phyloP scores from a whole-genome alignment of 2,888 invertebrate species.

The Leucophora obtusa region DNA sequence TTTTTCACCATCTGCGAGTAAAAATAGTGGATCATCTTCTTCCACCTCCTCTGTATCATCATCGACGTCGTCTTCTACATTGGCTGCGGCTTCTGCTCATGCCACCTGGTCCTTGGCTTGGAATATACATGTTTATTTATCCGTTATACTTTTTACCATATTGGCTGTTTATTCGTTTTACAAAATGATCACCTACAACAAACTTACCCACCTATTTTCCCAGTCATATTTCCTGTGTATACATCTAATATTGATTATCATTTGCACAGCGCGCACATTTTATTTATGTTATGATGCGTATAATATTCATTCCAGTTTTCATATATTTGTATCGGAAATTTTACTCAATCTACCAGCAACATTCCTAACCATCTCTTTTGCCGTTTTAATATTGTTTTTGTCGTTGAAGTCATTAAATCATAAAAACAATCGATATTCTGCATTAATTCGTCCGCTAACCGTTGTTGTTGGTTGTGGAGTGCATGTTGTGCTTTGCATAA shows the following conservation, averaged over 20 bases:
- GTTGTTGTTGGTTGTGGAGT: slow-evolving; percentile 88
- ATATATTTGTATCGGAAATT: slow-evolving; percentile 88
- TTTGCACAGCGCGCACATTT: slow-evolving; percentile 90
- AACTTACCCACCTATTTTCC: slow-evolving; percentile 90
- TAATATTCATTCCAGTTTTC: slow-evolving; percentile 90
- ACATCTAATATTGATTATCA: slow-evolving; percentile 88
- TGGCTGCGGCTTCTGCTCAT: slow-evolving; percentile 68
- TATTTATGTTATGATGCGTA: slow-evolving; percentile 95
- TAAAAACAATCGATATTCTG: slow-evolving; percentile 85
- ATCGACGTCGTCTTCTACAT: slow-evolving; percentile 66
- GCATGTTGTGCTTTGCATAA: slow-evolving; percentile 89
- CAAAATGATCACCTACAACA: slow-evolving; percentile 91
- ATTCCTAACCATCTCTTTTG: slow-evolving; percentile 92
- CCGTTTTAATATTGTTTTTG: slow-evolving; percentile 90
- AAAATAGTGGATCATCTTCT: slow-evolving; percentile 74
- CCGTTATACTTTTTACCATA: slow-evolving; percentile 90
- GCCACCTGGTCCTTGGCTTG: slow-evolving; percentile 90
- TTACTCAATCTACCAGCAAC: slow-evolving; percentile 91
- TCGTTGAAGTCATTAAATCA: slow-evolving; percentile 88
- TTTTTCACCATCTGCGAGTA: slow-evolving; percentile 80
- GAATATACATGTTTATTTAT: slow-evolving; percentile 94
- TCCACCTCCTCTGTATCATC: slow-evolving; percentile 65
- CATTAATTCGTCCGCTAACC: slow-evolving; percentile 87
- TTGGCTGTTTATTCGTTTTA: slow-evolving; percentile 91
- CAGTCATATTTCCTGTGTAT: slow-evolving; percentile 93